These are phyloP conservation scores for Balearica regulorum DNA, from an alignment of 2,797 vertebrate species.

Conservation along the genomic window DNA sequence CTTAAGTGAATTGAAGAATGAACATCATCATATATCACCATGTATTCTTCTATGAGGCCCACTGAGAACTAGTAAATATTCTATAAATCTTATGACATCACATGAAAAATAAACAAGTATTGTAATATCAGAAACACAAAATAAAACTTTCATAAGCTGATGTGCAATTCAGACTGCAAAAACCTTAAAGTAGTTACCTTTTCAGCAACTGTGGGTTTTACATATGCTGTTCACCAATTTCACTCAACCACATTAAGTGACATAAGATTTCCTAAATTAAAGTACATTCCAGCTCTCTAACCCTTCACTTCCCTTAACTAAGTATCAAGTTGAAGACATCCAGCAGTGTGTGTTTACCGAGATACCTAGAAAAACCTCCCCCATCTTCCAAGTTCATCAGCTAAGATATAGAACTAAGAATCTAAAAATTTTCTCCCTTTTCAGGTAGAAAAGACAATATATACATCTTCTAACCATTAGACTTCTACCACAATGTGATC, in stretches of 20 bases:
- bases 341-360: not conserved
- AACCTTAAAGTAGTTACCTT: not conserved
- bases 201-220: not conserved
- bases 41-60: not conserved
- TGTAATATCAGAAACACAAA: not conserved
- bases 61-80: not conserved
- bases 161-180: not conserved
- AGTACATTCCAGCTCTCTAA: not conserved
- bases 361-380: not conserved
- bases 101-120: not conserved
- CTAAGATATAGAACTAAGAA: not conserved
- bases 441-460: not conserved
- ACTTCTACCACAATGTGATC: not conserved
- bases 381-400: not conserved
- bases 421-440: not conserved
- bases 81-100: not conserved
- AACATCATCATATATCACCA: not conserved
- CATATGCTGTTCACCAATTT: not conserved
- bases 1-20: not conserved
- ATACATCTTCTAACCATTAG: not conserved
- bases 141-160: not conserved
- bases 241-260: not conserved
- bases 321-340: not conserved
- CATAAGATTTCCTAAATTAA: not conserved
- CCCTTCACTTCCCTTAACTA: not conserved